Base-by-base conservation (phyloP, 2,113 vertebrate species). In the Seriola rivoliana region DNA sequence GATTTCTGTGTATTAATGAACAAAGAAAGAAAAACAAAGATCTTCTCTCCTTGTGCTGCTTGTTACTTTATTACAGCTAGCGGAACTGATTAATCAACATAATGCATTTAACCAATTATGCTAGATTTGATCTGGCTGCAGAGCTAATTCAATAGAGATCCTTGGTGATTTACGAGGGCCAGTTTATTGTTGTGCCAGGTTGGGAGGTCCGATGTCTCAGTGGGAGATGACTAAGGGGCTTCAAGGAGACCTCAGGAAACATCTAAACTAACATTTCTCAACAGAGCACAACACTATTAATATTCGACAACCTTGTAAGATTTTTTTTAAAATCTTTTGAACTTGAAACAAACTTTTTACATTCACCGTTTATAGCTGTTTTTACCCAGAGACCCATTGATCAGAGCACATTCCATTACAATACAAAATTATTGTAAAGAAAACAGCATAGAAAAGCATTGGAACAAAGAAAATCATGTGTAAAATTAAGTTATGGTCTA, bases 101-200 rank as follows among this genome's bases (percentile, higher is more conserved):
- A 93, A 95, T 94, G 92, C 91, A 90, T 93, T 95, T 90, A 95
- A 91, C 81, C 90, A 94, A 93, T 94, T 93, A 93, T 88, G 79
- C 62, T 92, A 82, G 87, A 93, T 94, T 87, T 95, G 89, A 94
- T 94, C 88, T 92, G 89, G 85, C 90, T 82, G 82, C 76, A 75
- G 84, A 55, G 80, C 91, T 94, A 93, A 94, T 93, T 93, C 89
- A 90, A 94, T 94, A 88, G 87, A 91, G 79, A 92, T 92, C 87
- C 85, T 66, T 70, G 8, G 84, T 93, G 94, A 95, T 95, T 95
- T 95, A 93, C 63, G 87, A 86, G 60, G 54, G 48, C 68, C 42
- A 66, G 72, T 89, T 90, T 85, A 91, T 92, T 84, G 88, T 86
- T 80, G 80, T 86, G 82, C 71, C 0, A 54, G 60, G 79, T 71